These are phyloP conservation scores for Hemiprocne comata DNA, from an alignment of 2,113 vertebrate species.

Conservation along the genomic window DNA sequence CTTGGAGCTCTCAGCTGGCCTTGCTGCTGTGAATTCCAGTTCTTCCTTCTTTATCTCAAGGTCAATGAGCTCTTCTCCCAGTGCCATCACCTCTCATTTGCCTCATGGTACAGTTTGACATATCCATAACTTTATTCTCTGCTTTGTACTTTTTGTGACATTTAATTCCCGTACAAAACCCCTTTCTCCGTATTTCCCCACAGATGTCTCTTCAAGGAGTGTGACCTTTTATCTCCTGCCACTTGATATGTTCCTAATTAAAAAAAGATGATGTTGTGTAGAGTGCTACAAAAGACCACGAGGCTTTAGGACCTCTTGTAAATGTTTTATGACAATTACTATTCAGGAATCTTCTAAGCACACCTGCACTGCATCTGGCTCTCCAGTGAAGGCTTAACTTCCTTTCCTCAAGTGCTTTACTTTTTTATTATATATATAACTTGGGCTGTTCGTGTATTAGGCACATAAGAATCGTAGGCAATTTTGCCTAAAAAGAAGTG, in stretches of 20 bases:
- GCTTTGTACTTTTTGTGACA: background rate
- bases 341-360: background rate
- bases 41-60: background rate
- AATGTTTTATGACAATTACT: background rate
- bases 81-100: background rate
- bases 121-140: background rate
- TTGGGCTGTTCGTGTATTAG: background rate
- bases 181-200: background rate
- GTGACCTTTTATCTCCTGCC: background rate
- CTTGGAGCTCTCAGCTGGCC: background rate
- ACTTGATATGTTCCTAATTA: background rate
- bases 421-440: background rate
- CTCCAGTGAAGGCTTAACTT: background rate
- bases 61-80: background rate
- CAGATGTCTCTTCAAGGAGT: background rate
- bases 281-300: background rate
- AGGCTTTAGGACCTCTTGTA: background rate
- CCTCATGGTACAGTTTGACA: background rate
- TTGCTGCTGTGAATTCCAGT: background rate
- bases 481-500: background rate
- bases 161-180: background rate
- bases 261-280: background rate
- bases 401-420: background rate
- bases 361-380: constrained; percentile 20
- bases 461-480: background rate